These are phyloP conservation scores for Macrosteles quadrilineatus DNA, from an alignment of 1,140 invertebrate genomes.

Conservation along the genomic window DNA sequence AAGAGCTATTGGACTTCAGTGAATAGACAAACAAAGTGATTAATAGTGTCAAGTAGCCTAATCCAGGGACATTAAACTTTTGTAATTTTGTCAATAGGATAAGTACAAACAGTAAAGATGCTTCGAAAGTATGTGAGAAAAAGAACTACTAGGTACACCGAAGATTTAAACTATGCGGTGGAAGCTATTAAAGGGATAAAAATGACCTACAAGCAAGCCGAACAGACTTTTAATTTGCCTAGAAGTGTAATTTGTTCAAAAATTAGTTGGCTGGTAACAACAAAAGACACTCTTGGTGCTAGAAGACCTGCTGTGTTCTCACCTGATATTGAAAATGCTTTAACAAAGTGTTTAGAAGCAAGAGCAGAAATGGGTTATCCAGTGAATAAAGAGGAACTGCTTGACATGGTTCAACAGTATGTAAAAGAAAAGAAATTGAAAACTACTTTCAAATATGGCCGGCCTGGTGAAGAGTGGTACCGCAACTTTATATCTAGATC, in stretches of 20 bases:
- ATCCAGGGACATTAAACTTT: no score
- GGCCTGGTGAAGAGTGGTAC: conserved; percentile 50
- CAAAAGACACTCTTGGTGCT: conserved; percentile 35
- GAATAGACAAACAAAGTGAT: no score
- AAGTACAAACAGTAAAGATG: no score
- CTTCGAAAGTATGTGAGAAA: conserved; percentile 1
- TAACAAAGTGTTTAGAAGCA: conserved; percentile 40
- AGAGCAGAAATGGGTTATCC: conserved; percentile 48
- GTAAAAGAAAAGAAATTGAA: conserved; percentile 44
- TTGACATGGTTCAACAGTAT: conserved; percentile 44
- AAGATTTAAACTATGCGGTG: conserved; percentile 38
- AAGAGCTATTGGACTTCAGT: no score
- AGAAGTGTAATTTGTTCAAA: conserved; percentile 40
- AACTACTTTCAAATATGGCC: conserved; percentile 47
- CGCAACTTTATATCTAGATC: conserved; percentile 45
- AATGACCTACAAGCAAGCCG: conserved; percentile 26
- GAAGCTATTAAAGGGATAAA: conserved; percentile 36
- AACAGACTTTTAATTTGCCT: conserved; percentile 6
- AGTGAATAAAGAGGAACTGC: conserved; percentile 44
- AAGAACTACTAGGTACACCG: conserved; percentile 32
- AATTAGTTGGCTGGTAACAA: conserved; percentile 36
- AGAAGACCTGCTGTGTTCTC: conserved; percentile 42
- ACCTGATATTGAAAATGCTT: conserved; percentile 39
- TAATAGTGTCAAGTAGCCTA: no score
- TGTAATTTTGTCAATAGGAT: no score